Evolutionary conservation across 2,888 invertebrate genomes (phyloP).

Genomic region (Nomada fabriciana): DNA sequence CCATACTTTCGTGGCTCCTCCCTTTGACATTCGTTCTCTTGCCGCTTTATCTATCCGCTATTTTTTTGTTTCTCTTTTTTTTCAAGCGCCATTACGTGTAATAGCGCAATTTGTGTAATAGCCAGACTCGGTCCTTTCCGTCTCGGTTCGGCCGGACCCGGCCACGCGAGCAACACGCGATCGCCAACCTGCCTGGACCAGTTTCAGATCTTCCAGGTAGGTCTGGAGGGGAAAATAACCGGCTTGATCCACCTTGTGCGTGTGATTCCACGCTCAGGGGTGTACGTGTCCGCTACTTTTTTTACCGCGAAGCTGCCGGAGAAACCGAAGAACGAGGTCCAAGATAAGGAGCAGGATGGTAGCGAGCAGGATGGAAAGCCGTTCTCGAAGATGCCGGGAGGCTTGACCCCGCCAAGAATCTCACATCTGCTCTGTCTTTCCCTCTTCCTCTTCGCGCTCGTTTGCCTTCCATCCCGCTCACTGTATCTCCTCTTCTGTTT

Average conservation of each 20-base stretch:
- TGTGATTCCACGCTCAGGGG: conserved; percentile 52
- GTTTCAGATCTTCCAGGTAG: conserved; percentile 61
- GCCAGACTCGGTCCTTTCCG: conserved; percentile 77
- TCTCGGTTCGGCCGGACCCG: conserved; percentile 75
- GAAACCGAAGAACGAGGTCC: conserved; percentile 44
- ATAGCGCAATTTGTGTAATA: conserved; percentile 83
- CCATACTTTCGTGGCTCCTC: background rate
- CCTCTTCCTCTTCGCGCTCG: conserved; percentile 48
- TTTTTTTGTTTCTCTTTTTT: conserved; percentile 70
- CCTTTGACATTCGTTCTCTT: conserved; percentile 17
- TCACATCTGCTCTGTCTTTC: conserved; percentile 76
- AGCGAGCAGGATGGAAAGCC: conserved; percentile 53
- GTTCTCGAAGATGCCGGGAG: conserved; percentile 72
- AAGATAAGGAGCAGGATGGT: conserved; percentile 37
- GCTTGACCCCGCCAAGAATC: conserved; percentile 80
- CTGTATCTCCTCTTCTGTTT: conserved; percentile 23
- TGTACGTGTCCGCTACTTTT: conserved; percentile 67
- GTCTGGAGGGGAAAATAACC: conserved; percentile 62
- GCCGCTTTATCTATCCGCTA: conserved; percentile 45
- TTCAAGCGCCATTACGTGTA: conserved; percentile 78
- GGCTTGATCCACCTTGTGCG: conserved; percentile 49
- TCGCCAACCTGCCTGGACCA: conserved; percentile 72
- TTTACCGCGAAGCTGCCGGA: conserved; percentile 51
- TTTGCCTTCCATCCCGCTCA: background rate
- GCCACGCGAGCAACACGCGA: conserved; percentile 84